A percentile compares a stretch with the other conserved stretches of the same genome.
Conservation (phyloP, 2,888 invertebrate genomes). For the Tenthredo livida region DNA sequence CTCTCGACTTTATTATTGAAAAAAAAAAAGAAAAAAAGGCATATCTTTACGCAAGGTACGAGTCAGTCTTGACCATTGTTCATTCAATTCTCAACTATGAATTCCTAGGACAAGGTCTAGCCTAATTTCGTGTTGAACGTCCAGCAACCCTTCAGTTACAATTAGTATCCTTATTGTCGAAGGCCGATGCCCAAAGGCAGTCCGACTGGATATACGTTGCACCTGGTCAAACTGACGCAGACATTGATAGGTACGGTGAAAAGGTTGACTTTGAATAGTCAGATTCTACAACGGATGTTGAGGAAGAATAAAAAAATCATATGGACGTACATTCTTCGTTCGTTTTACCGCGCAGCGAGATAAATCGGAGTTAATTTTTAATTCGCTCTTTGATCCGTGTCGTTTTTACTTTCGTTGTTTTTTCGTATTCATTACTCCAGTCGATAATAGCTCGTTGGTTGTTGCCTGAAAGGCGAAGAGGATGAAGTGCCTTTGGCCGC, state of each 20-base stretch:
- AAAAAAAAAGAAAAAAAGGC: background rate
- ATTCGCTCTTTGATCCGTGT: background rate
- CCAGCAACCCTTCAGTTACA: constrained; percentile 7
- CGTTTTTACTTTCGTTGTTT: background rate
- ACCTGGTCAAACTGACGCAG: background rate
- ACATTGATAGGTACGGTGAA: background rate
- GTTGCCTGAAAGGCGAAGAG: background rate
- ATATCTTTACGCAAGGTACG: background rate
- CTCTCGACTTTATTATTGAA: background rate
- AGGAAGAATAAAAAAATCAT: background rate
- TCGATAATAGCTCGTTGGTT: background rate
- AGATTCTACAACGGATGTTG: background rate
- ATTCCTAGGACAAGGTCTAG: background rate
- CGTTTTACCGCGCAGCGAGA: background rate
- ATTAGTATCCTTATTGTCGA: constrained; percentile 23
- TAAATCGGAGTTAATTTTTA: background rate
- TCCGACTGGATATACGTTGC: background rate
- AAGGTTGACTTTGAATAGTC: background rate
- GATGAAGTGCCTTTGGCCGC: background rate
- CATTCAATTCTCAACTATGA: background rate
- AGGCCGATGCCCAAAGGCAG: background rate
- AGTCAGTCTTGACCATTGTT: background rate
- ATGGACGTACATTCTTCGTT: background rate
- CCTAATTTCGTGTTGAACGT: background rate
- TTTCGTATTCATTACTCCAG: background rate